Conservation (phyloP, 2,113 vertebrate genomes). For the Anarhynchus alexandrinus region DNA sequence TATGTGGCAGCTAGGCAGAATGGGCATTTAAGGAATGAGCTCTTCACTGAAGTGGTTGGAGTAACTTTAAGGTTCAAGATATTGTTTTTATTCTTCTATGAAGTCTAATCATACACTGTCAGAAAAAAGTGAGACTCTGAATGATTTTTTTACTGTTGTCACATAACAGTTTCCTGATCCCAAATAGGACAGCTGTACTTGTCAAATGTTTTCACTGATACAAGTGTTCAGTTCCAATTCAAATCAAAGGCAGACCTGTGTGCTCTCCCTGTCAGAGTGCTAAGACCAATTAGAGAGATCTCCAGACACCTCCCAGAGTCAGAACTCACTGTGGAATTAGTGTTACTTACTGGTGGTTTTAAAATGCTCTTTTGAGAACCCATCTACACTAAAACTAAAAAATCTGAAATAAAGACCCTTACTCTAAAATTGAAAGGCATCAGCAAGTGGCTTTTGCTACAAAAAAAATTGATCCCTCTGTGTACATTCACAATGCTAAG, state of each 20-base stretch:
- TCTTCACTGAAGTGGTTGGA: neutral
- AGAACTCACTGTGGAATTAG: neutral
- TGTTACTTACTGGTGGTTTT: neutral
- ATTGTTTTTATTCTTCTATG: neutral
- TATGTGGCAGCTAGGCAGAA: neutral
- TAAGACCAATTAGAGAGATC: conserved; percentile 31
- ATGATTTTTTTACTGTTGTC: conserved; percentile 16
- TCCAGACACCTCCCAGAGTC: neutral
- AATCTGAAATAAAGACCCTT: neutral
- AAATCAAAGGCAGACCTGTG: conserved; percentile 18
- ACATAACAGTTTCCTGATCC: conserved; percentile 13
- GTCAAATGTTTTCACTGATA: conserved; percentile 21
- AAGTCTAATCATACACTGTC: neutral
- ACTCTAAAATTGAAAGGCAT: neutral
- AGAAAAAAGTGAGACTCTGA: neutral
- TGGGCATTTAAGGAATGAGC: neutral
- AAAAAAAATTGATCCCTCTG: neutral
- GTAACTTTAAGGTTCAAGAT: neutral
- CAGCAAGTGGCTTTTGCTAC: neutral
- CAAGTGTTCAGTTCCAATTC: neutral
- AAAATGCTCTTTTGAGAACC: neutral
- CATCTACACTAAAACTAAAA: neutral
- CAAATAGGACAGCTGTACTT: conserved; percentile 9
- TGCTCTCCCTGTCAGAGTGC: conserved; percentile 8
- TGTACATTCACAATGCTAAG: neutral